Base-by-base conservation (phyloP, 1,140 invertebrate genomes). In the Mya arenaria region DNA sequence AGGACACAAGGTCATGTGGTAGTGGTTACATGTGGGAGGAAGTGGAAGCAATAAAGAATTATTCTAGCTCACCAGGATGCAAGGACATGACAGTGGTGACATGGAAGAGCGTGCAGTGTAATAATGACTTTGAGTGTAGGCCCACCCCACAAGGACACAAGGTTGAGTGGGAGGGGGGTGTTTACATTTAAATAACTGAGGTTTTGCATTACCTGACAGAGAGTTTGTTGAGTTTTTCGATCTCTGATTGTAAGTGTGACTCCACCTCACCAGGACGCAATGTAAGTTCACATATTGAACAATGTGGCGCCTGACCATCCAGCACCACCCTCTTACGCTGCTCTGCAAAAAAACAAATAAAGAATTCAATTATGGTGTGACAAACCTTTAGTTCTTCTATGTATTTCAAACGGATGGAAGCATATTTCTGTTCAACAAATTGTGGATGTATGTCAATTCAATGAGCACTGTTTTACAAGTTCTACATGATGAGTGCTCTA, bases 201-300 rank as follows among this genome's bases (percentile, higher is more conserved):
- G 25, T 2, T 52, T 52, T 8, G 2, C 66, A 73, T 83, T 85
- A 92, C 91, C 90, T 90, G 62, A 71, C 83, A 4, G 79, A 73
- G 19, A 93, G 82, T 82, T 90, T 91, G 19, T 92, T 89, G 36
- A 97, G 92, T 85, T 95, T 95, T 80, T 97, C 96, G 82, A 97
- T 91, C 91, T 97, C 96, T 66, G 95, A 93, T 15, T 94, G 93
- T 78, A 96, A 95, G 90, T 97, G 96, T 55, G 95, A 93, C 85
- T 97, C 96, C 34, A 97, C 90, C 90, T 97, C 96, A 30, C 95
- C 94, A 4, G 94, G 93, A 79, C 96, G 94, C 37, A 97, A 93
- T 30, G 96, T 96, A 15, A 96, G 94, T 65, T 96, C 95, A 93
- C 96, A 97, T 8, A 96, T 95, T 19, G 96, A 96, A 92, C 96